A percentile compares a stretch with the other conserved stretches of the same genome.
phyloP scores from a whole-genome alignment of 2,113 vertebrate species.

The Osmerus mordax region DNA sequence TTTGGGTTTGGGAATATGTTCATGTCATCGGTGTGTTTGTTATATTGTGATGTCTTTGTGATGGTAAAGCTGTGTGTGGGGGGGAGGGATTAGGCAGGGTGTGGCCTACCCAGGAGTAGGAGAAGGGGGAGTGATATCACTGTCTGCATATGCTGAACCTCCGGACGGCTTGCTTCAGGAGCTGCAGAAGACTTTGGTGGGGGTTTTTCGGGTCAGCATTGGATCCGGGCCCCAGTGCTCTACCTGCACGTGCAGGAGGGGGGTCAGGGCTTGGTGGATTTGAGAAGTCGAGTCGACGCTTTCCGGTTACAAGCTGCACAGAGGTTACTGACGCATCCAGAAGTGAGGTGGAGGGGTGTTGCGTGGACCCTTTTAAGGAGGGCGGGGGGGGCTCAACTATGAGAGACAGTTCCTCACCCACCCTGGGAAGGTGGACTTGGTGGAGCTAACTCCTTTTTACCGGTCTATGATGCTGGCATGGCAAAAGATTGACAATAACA shows the following conservation, averaged over 20 bases:
- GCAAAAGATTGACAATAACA: background rate
- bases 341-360: background rate
- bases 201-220: conserved; percentile 12
- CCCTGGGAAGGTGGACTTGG: background rate
- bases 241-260: background rate
- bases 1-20: background rate
- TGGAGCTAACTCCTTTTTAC: background rate
- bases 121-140: background rate
- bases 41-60: background rate
- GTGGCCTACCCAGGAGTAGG: background rate
- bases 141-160: background rate
- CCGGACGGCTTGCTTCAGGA: background rate
- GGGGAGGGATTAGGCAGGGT: background rate
- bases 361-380: background rate
- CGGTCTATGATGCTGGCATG: background rate
- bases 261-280: background rate
- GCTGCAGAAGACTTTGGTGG: background rate
- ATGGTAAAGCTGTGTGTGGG: background rate
- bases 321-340: background rate
- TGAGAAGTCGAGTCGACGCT: background rate
- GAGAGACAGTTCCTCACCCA: background rate
- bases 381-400: background rate
- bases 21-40: background rate
- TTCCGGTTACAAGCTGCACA: background rate
- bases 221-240: background rate